phyloP scores from a whole-genome alignment of 2,888 invertebrate species.

The Acronicta leporina region DNA sequence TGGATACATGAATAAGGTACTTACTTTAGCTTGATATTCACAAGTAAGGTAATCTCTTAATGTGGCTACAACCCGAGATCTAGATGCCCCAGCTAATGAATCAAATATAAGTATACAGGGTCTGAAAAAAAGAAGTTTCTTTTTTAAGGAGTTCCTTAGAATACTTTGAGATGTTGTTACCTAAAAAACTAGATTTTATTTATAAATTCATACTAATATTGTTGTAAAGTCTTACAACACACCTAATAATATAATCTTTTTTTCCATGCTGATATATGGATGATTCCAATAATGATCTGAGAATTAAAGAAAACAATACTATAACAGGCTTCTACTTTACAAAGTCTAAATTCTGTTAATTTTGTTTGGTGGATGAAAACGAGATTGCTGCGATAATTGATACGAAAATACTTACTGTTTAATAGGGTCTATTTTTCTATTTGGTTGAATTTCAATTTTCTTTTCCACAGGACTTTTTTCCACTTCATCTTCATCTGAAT shows the following conservation, averaged over 20 bases:
- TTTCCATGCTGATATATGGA: slow-evolving; percentile 40
- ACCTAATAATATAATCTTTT: slow-evolving; percentile 48
- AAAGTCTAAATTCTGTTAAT: not conserved
- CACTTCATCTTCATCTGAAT: slow-evolving; percentile 83
- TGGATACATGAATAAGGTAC: slow-evolving; percentile 36
- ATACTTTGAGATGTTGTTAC: too few relatives aligned
- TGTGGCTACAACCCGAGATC: slow-evolving; percentile 95
- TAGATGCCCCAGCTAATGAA: slow-evolving; percentile 95
- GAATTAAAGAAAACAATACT: slow-evolving; percentile 28
- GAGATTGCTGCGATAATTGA: not conserved
- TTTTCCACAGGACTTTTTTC: slow-evolving; percentile 76
- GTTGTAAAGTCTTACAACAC: slow-evolving; percentile 31
- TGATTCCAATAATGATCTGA: slow-evolving; percentile 35
- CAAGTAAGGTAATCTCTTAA: slow-evolving; percentile 97
- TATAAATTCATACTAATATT: slow-evolving; percentile 3
- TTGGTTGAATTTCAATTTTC: slow-evolving; percentile 71
- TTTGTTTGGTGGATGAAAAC: not conserved
- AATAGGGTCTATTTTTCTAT: slow-evolving; percentile 86
- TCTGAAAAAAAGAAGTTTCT: slow-evolving; percentile 89
- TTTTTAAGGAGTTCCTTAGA: not conserved
- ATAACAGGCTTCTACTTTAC: slow-evolving; percentile 5
- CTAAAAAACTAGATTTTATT: not conserved
- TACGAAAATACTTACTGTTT: slow-evolving; percentile 89
- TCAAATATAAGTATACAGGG: slow-evolving; percentile 99
- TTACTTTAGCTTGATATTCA: slow-evolving; percentile 94